phyloP scores from a whole-genome alignment of 2,888 invertebrate species.

The Rhimphoctona megacephalus region DNA sequence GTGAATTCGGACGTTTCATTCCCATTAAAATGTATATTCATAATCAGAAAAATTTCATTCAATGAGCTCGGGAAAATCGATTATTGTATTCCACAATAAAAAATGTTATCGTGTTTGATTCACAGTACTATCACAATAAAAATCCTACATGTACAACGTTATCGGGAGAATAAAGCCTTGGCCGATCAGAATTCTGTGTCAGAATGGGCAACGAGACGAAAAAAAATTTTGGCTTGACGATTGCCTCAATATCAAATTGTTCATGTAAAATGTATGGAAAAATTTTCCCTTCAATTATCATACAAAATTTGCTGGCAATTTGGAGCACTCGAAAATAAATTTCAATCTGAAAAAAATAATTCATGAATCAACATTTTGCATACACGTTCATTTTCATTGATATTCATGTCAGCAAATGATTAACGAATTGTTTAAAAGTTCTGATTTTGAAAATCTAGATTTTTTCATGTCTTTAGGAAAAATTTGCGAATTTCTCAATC shows the following conservation, averaged over 20 bases:
- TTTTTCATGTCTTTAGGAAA: neutral
- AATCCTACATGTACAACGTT: conserved; percentile 6
- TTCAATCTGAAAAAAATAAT: neutral
- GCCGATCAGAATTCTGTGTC: neutral
- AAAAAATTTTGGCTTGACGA: conserved; percentile 19
- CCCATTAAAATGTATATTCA: neutral
- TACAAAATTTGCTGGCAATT: no score
- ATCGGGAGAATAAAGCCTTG: conserved; percentile 26
- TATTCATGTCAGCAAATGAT: no score
- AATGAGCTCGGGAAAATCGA: neutral
- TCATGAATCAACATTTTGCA: neutral
- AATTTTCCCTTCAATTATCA: neutral
- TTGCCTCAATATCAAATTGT: conserved; percentile 4
- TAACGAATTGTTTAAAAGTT: no score
- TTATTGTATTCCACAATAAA: neutral
- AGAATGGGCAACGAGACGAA: neutral
- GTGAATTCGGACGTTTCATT: neutral
- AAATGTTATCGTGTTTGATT: conserved; percentile 9
- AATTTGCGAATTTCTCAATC: neutral
- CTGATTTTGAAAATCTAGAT: neutral
- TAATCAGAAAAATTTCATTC: neutral
- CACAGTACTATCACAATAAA: neutral
- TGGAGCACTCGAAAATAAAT: no score
- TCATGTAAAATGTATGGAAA: neutral
- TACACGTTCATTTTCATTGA: no score